Evolutionary conservation across 2,113 vertebrate genomes (phyloP).

Genomic region (Chamaetylas fuelleborni): DNA sequence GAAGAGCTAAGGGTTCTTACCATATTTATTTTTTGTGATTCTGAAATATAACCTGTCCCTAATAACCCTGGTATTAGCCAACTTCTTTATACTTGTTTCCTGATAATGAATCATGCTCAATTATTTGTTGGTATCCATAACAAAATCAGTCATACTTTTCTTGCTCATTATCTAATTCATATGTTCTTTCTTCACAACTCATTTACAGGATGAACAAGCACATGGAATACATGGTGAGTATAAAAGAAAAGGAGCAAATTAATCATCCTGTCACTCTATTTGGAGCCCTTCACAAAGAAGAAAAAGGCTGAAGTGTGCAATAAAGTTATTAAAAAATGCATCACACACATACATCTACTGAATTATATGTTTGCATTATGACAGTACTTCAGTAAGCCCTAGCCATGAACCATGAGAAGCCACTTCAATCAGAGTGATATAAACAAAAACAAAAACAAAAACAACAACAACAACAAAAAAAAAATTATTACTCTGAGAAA

Average conservation of each 20-base stretch:
- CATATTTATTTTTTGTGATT: background rate
- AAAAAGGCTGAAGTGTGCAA: background rate
- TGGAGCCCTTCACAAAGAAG: background rate
- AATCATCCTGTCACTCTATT: background rate
- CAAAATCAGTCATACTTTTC: background rate
- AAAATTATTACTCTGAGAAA: background rate
- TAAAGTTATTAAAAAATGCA: background rate
- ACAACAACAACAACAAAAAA: no score
- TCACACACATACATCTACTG: background rate
- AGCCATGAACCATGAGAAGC: background rate
- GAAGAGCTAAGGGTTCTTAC: background rate
- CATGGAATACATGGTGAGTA: background rate
- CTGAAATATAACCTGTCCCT: background rate
- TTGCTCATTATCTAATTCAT: background rate
- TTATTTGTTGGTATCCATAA: background rate
- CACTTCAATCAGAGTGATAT: background rate
- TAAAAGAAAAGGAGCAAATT: background rate
- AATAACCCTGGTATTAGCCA: background rate
- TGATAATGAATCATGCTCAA: background rate
- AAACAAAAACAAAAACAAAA: background rate
- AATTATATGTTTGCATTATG: background rate
- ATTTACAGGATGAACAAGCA: background rate
- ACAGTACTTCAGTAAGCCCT: background rate
- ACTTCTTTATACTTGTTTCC: background rate
- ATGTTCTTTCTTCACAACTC: background rate